phyloP scores from a whole-genome alignment of 2,888 invertebrate species.

The Clepsis dumicolana region DNA sequence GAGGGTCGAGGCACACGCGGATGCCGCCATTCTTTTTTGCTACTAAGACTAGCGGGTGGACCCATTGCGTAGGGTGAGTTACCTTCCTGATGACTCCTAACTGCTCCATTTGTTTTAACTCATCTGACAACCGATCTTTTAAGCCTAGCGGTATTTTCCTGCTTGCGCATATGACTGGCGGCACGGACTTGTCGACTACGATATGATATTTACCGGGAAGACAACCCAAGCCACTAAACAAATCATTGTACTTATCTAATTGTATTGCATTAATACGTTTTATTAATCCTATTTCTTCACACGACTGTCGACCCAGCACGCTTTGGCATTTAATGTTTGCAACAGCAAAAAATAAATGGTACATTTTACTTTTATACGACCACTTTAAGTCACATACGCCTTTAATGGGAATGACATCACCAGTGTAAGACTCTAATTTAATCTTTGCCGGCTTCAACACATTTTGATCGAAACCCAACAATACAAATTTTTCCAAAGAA shows the following conservation, averaged over 20 bases:
- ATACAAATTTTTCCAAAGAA: constrained; percentile 4
- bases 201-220: constrained; percentile 25
- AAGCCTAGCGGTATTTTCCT: constrained; percentile 15
- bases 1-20: too few species aligned
- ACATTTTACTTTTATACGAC: constrained; percentile 9
- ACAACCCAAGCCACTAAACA: constrained; percentile 17
- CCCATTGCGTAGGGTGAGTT: too few species aligned
- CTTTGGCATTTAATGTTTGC: constrained; percentile 18
- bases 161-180: constrained; percentile 18
- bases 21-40: too few species aligned
- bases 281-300: too few species aligned
- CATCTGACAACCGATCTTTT: not conserved
- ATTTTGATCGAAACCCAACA: not conserved
- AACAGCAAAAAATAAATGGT: not conserved
- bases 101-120: too few species aligned
- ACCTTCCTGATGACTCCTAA: too few species aligned
- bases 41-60: too few species aligned
- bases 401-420: constrained; percentile 8
- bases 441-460: constrained; percentile 4
- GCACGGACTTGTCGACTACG: constrained; percentile 10
- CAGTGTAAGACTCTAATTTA: constrained; percentile 10
- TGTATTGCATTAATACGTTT: too few species aligned
- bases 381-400: constrained; percentile 20
- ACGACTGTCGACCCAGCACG: too few species aligned
- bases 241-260: constrained; percentile 11